Conservation (phyloP, 1,140 invertebrate species). For the Eubasilissa regina region DNA sequence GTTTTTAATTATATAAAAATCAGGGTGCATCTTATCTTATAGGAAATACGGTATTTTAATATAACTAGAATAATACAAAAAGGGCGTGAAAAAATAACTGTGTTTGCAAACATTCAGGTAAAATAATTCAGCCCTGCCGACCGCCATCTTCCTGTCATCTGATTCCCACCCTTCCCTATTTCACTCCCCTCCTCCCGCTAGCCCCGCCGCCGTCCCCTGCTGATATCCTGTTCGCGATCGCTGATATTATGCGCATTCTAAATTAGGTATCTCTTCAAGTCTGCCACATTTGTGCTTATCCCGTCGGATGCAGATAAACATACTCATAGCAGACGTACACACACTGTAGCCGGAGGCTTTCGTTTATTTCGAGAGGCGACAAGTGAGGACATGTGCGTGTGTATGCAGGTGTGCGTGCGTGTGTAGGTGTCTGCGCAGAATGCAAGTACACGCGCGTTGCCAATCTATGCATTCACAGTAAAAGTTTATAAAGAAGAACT, state of each 20-base stretch:
- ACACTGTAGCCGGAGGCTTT: slow-evolving; percentile 9
- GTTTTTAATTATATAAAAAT: no score
- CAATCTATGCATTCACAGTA: no score
- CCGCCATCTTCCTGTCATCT: slow-evolving; percentile 23
- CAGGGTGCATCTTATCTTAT: no score
- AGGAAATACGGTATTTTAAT: no score
- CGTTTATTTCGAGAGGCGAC: neutral
- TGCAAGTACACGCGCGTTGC: no score
- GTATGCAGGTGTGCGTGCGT: no score
- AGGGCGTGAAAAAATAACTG: no score
- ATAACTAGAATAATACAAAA: no score
- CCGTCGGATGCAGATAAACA: slow-evolving; percentile 56
- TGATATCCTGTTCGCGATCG: slow-evolving; percentile 59
- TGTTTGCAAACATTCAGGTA: no score
- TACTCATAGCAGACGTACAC: neutral
- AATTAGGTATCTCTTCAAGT: slow-evolving; percentile 59
- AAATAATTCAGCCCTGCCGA: slow-evolving; percentile 15
- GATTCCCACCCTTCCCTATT: slow-evolving; percentile 21
- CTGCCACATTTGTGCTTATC: slow-evolving; percentile 59
- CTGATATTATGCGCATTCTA: slow-evolving; percentile 60
- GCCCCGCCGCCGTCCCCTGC: slow-evolving; percentile 12
- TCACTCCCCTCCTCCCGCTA: neutral
- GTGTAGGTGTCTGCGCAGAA: no score
- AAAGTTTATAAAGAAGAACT: no score
- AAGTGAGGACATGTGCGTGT: no score